These are phyloP conservation scores for Drosophila seguyi DNA, from an alignment of 1,140 invertebrate genomes.

Conservation along the genomic window DNA sequence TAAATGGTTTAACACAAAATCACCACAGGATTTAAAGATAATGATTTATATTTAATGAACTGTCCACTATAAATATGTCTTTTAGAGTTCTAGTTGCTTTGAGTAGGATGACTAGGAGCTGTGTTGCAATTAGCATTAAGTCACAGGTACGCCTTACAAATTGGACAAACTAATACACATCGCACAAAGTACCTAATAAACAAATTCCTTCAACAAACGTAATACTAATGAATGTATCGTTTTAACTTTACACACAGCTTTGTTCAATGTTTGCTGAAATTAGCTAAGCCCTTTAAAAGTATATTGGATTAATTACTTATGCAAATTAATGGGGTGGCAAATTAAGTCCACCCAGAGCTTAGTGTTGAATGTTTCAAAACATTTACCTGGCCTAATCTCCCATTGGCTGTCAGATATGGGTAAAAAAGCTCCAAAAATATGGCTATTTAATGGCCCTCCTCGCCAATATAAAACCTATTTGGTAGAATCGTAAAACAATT, in stretches of 20 bases:
- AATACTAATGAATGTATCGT: conserved; percentile 16
- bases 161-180: background rate
- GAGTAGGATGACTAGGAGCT: too few relatives aligned
- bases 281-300: conserved; percentile 7
- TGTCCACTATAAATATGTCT: background rate
- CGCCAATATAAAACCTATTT: conserved; percentile 29
- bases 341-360: conserved; percentile 6
- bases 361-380: conserved; percentile 6
- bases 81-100: background rate
- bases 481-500: conserved; percentile 22
- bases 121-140: background rate
- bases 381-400: conserved; percentile 5
- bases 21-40: background rate
- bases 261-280: conserved; percentile 1
- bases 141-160: background rate
- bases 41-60: background rate
- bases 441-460: conserved; percentile 18
- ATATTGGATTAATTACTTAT: conserved; percentile 18
- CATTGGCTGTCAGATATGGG: background rate
- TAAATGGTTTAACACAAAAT: background rate
- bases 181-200: background rate
- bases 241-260: background rate
- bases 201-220: background rate
- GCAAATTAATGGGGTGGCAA: conserved; percentile 9
- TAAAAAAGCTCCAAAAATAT: conserved; percentile 2